These are phyloP conservation scores for Azorinus chamasolen DNA, from an alignment of 2,888 invertebrate genomes.

Conservation along the genomic window DNA sequence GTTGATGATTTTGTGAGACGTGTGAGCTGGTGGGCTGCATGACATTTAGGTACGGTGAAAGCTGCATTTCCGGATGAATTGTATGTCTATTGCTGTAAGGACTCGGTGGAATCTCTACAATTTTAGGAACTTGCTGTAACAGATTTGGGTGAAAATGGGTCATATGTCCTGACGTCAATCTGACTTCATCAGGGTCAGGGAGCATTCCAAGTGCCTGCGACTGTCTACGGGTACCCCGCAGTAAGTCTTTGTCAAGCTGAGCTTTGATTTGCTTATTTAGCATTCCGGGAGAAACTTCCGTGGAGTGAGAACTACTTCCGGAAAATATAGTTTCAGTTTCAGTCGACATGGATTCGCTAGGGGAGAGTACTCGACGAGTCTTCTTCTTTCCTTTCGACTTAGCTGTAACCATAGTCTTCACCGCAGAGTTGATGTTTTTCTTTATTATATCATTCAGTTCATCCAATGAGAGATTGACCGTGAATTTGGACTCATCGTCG, in stretches of 20 bases:
- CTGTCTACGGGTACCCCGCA: constrained; percentile 33
- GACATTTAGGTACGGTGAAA: too few relatives aligned
- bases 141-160: not conserved
- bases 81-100: constrained; percentile 1
- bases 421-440: constrained; percentile 52
- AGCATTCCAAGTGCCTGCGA: not conserved
- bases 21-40: too few relatives aligned
- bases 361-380: constrained; percentile 10
- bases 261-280: constrained; percentile 54
- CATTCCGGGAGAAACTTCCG: constrained; percentile 46
- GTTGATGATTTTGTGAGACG: not conserved
- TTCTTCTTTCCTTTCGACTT: constrained; percentile 8
- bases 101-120: constrained; percentile 19
- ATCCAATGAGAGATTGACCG: constrained; percentile 56
- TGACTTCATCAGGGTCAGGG: not conserved
- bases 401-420: constrained; percentile 49
- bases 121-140: constrained; percentile 6
- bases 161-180: not conserved
- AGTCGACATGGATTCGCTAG: constrained; percentile 50
- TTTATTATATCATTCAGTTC: constrained; percentile 54
- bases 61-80: too few relatives aligned
- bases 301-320: constrained; percentile 55
- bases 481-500: constrained; percentile 39
- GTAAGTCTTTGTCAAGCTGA: constrained; percentile 47
- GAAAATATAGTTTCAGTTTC: constrained; percentile 63